Evolutionary conservation across 1,140 invertebrate species (phyloP), one percentile per base, ranked within the genome.

Genomic region (Dendroctonus valens): DNA sequence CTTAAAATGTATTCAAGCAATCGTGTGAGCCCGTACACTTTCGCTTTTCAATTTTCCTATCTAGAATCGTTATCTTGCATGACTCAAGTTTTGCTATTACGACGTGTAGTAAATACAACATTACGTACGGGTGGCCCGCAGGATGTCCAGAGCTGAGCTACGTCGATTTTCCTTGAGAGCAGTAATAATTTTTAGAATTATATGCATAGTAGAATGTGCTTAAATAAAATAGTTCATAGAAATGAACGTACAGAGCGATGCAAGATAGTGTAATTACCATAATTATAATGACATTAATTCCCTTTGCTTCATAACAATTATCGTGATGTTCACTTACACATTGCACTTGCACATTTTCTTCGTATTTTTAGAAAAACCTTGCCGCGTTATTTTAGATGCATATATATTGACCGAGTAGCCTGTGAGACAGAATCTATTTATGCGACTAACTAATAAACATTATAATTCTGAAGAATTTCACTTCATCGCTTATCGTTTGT

Each of bases 21-120:
- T 12, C 15, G 15, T 51, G 7, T 51, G 14, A 55, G 53, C 15
- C 53, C 40, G 15, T 55, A n/a, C 6, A 55, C 53, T 55, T 55
- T 55, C 53, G 53, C 53, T 39, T 55, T 41, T 55, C 53, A 55
- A n/a, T 55, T 55, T 41, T 55, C 53, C 11, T 55, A 55, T 55
- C 40, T 55, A 11, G 15, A 55, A 55, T 55, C 53, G 15, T 55
- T 55, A 55, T 55, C 15, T 55, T 53, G 12, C 12, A 15, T 26
- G 51, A 37, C n/a, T 53, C 11, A 48, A 48, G 46, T 48, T 48
- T 26, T 26, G 26, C 26, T 26, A 26, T 26, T 26, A 26, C 26
- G 26, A 26, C 26, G 26, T 26, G 26, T 26, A 26, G 46, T 48
- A 48, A 5, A 14, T 48, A 48, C 15, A n/a, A 12, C 15, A 37